Conservation (phyloP, 2,797 vertebrate species). For the Crossoptilon crossoptilon region DNA sequence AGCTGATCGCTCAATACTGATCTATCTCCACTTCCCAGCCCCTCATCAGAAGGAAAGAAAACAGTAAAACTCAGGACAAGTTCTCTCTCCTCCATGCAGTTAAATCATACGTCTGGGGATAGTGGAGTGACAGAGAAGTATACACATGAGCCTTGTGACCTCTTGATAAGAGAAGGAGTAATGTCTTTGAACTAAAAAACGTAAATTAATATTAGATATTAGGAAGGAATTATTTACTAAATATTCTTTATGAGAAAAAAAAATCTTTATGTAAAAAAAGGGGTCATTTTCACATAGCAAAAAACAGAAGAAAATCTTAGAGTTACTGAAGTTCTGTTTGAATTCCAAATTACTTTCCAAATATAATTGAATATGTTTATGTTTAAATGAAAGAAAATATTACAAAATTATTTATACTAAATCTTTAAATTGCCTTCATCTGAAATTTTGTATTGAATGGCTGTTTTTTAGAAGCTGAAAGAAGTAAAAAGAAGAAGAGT, state of each 20-base stretch:
- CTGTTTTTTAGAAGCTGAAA: neutral
- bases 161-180: neutral
- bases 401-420: neutral
- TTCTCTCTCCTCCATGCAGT: neutral
- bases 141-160: neutral
- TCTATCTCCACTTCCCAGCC: fast-evolving
- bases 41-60: neutral
- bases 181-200: neutral
- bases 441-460: neutral
- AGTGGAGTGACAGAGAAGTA: fast-evolving
- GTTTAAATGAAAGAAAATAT: neutral
- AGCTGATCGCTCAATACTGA: neutral
- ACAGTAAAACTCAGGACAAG: neutral
- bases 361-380: neutral
- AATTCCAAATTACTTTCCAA: neutral
- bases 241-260: neutral
- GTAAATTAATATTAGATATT: neutral
- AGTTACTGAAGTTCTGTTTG: neutral
- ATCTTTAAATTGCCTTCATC: neutral
- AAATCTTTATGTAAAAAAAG: neutral
- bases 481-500: neutral
- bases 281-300: neutral
- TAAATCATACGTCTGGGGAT: neutral
- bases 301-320: neutral
- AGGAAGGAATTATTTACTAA: neutral